Evolutionary conservation across 2,888 invertebrate species (phyloP), one percentile per base, ranked within the genome.

Genomic region (Melanostoma mellinum): DNA sequence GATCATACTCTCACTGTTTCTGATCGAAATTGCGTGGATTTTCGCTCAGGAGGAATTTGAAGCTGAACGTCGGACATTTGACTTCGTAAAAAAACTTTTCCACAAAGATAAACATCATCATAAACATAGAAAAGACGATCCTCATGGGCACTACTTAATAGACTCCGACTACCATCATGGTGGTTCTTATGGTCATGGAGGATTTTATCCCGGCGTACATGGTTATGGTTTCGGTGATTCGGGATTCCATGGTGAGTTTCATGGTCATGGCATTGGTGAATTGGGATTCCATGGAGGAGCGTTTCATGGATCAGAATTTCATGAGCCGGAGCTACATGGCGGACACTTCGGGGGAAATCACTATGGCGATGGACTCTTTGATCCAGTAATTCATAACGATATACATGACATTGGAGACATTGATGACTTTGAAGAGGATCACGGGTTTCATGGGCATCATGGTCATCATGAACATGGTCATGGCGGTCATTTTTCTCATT

Each of bases 51-150:
- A 42, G 0, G 60, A 71, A 52, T 4, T 5, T 6, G 40, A 53
- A 40, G 73, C 79, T n/a, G 60, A 79, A 4, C 65, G 84, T 1
- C 69, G 84, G 6, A 84, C 79, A n/a, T 84, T 84, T 69, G 84
- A 84, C 55, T 67, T 84, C 6, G 71, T 84, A 10, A 79, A 79
- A 65, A 84, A 84, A 40, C 40, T 53, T 5, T 33, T 40, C n/a
- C 32, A 53, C n/a, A 20, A 20, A 20, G 72, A 78, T 10, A 78
- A 78, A 8, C 60, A 73, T 2, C 33, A 42, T 30, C 67, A 75
- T 2, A 75, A 75, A 20, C 8, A 52, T 3, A 46, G 52, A 1
- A 56, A 76, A 10, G 63, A 80, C 8, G 71, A 81, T 35, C 60
- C 76, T 9, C 58, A 69, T 48, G 68, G 35, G 3, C 10, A 75